Base-by-base conservation (phyloP, 2,797 vertebrate genomes). In the Manis crassicaudata region DNA sequence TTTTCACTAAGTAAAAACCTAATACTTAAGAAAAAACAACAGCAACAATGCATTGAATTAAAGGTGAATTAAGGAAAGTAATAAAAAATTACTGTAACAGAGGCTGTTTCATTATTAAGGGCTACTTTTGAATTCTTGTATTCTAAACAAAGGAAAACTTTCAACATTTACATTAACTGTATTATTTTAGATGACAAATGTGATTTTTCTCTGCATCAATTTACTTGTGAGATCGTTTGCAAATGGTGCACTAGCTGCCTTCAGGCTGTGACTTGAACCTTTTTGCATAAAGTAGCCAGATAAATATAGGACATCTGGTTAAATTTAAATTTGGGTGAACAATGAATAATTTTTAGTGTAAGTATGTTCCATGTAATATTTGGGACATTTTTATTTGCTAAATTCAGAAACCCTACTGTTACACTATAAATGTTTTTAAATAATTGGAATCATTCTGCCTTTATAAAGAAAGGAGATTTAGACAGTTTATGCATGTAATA, bases 71-170 rank as follows among this genome's bases (percentile, higher is more conserved):
- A 93, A 43, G 18, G 27, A 80, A 91, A 40, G n/a, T 14, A 12
- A 54, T 60, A 65, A 56, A 92, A 67, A 72, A 80, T 17, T 13
- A 72, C 60, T 32, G 5, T 77, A 63, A 88, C 4, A 68, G 56
- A 87, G 1, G 17, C 62, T 52, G 4, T 23, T 73, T 63, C 21
- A 46, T 56, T 68, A 77, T 72, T 62, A 88, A 54, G 50, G 50
- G 32, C 6, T 70, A 27, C 68, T 92, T 95, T 91, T 85, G 73
- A 85, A 73, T 87, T 75, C 25, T 80, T 95, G 77, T 68, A 77
- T 96, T 50, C 50, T 50, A 87, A 90, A 79, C 50, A 77, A 92
- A 94, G 25, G 5, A 92, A 67, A 40, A 29, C 65, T 85, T 86
- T 75, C 40, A 88, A 84, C 46, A 58, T 90, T 90, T 94, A 67